These are phyloP conservation scores for Acanthopleura granulata DNA, from an alignment of 2,888 invertebrate genomes.

Conservation along the genomic window DNA sequence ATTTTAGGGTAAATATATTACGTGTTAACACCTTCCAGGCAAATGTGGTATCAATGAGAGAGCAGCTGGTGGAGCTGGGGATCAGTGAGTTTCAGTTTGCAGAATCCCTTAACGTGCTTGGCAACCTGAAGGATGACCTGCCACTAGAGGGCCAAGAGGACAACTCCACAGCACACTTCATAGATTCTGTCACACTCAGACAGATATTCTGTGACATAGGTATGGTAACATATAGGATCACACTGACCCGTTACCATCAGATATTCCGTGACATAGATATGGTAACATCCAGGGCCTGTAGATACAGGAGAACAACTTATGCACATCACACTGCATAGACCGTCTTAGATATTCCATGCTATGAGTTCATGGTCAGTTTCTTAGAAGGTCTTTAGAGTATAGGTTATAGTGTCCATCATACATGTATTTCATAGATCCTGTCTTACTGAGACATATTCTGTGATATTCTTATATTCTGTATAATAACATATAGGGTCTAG, in stretches of 20 bases:
- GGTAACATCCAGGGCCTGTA: no score
- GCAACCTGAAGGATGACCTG: constrained; percentile 11
- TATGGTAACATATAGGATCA: background rate
- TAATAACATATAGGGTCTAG: no score
- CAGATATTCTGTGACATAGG: constrained; percentile 34
- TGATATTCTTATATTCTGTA: no score
- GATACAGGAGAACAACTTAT: constrained; percentile 4
- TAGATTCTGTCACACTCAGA: constrained; percentile 26
- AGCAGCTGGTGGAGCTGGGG: constrained; percentile 37
- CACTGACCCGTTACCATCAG: no score
- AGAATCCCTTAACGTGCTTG: constrained; percentile 5
- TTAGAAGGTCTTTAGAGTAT: no score
- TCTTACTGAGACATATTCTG: background rate
- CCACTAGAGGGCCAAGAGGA: background rate
- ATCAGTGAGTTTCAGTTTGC: constrained; percentile 32
- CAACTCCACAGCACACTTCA: constrained; percentile 20
- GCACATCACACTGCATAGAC: constrained; percentile 22
- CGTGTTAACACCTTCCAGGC: constrained; percentile 22
- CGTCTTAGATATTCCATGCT: constrained; percentile 30
- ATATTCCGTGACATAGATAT: constrained; percentile 34
- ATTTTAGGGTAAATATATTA: no score
- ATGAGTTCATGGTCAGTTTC: constrained; percentile 24
- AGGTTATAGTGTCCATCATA: background rate
- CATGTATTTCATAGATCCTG: background rate
- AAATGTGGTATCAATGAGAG: constrained; percentile 27